Conservation (phyloP, 2,888 invertebrate species). For the Alloscopus bannaensis region DNA sequence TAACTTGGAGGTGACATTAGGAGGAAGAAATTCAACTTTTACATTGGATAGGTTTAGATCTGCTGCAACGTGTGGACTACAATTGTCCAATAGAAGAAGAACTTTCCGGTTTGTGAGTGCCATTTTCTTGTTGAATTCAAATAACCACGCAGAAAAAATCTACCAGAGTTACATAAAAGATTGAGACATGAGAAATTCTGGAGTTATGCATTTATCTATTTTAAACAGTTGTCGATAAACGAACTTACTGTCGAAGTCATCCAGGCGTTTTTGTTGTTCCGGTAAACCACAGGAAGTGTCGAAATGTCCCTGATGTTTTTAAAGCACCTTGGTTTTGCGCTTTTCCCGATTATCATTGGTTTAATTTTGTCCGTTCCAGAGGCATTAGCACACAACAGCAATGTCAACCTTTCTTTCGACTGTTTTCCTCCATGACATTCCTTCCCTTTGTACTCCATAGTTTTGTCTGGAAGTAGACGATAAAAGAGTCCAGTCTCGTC, state of each 20-base stretch:
- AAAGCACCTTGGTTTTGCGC: conserved; percentile 39
- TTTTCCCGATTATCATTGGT: conserved; percentile 61
- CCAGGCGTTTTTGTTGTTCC: conserved; percentile 41
- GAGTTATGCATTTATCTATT: too few species aligned
- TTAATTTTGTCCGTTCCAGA: conserved; percentile 57
- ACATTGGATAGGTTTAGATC: not conserved
- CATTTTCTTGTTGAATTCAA: conserved; percentile 42
- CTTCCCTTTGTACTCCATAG: conserved; percentile 15
- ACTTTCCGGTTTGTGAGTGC: conserved; percentile 32
- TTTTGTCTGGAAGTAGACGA: conserved; percentile 44
- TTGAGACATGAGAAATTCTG: not conserved
- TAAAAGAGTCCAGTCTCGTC: conserved; percentile 62
- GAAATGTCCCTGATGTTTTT: conserved; percentile 21
- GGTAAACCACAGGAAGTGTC: conserved; percentile 30
- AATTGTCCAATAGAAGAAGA: conserved; percentile 60
- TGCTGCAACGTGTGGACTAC: conserved; percentile 50
- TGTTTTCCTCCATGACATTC: conserved; percentile 59
- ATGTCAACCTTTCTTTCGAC: conserved; percentile 49
- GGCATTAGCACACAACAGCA: conserved; percentile 55
- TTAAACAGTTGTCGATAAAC: conserved; percentile 1
- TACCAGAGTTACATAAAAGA: not conserved
- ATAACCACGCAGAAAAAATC: conserved; percentile 59
- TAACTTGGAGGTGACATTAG: conserved; percentile 47
- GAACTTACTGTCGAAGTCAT: conserved; percentile 41
- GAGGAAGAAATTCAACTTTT: conserved; percentile 51